Base-by-base conservation (phyloP, 1,140 invertebrate species). In the Melipona quadrifasciata region DNA sequence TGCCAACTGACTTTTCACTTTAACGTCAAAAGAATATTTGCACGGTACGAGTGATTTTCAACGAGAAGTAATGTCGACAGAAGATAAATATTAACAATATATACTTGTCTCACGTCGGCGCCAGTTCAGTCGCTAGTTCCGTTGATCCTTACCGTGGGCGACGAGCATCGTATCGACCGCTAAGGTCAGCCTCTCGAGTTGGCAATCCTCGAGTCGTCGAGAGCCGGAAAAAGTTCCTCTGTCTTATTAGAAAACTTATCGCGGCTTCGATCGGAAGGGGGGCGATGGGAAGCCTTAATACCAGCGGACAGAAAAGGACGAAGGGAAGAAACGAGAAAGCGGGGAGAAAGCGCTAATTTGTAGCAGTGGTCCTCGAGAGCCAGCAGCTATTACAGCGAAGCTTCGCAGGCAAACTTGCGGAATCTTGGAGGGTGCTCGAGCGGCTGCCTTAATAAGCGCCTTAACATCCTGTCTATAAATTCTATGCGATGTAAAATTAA, bases 381-480 rank as follows among this genome's bases (percentile, higher is more conserved):
- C 31, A 19, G 51, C 10, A 57, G 73, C 51, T 67, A 75, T 76
- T 76, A 82, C 73, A 14, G 10, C 19, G 55, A 24, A 34, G 80
- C 80, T 65, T 75, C 57, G 76, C 68, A 81, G 79, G 64, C 74
- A 79, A 89, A 88, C 80, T 89, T 84, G 80, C 65, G 67, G 88
- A 85, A 68, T 76, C 71, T 85, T 86, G 75, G 79, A 77, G 71
- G 34, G 51, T 78, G 75, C 82, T 71, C 75, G 82, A 47, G 71
- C 76, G 47, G 39, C 86, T 82, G 84, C 90, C 87, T 91, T 92
- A 92, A 92, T 92, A 92, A 92, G 90, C 89, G 90, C 86, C 89
- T 91, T 92, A 91, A 91, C 90, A 84, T 91, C 87, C 91, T 91
- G 91, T 88, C 91, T 89, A 91, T 92, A 92, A 92, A 92, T 92